Evolutionary conservation across 2,113 vertebrate species (phyloP).

Genomic region (Saccopteryx bilineata): DNA sequence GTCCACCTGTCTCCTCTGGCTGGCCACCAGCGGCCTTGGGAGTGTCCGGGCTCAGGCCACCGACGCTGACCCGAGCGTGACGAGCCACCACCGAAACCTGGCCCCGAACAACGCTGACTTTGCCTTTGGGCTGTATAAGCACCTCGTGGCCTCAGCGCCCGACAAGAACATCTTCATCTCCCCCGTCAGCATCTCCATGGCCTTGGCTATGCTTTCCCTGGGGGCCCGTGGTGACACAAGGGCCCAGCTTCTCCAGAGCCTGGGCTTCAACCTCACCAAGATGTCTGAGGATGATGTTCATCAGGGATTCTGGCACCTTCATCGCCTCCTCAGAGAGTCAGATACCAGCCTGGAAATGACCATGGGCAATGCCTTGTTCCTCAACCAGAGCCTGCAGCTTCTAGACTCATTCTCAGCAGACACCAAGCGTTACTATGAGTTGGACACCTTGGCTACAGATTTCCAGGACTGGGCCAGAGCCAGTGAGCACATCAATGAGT

Average conservation of each 20-base stretch:
- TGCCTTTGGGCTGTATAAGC: slow-evolving; percentile 90
- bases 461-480: slow-evolving; percentile 87
- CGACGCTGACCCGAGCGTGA: fast-evolving
- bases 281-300: slow-evolving; percentile 87
- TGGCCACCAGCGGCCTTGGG: slow-evolving; percentile 50
- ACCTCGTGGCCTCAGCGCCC: slow-evolving; percentile 78
- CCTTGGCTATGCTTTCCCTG: slow-evolving; percentile 90
- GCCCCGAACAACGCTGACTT: slow-evolving; percentile 90
- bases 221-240: slow-evolving; percentile 88
- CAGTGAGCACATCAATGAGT: slow-evolving; percentile 89
- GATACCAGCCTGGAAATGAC: slow-evolving; percentile 85
- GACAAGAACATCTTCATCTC: slow-evolving; percentile 92
- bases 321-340: slow-evolving; percentile 85
- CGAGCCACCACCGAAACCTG: slow-evolving; percentile 36
- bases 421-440: slow-evolving; percentile 84
- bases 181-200: slow-evolving; percentile 91
- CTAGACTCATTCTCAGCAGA: slow-evolving; percentile 86
- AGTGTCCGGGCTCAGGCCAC: background rate
- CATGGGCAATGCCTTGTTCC: slow-evolving; percentile 88
- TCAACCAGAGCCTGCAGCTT: slow-evolving; percentile 84
- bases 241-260: slow-evolving; percentile 89
- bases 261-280: slow-evolving; percentile 88
- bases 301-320: slow-evolving; percentile 87
- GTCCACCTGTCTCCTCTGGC: slow-evolving; percentile 63
- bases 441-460: slow-evolving; percentile 86